phyloP scores from a whole-genome alignment of 2,888 invertebrate genomes.

The Drosophila leonis region DNA sequence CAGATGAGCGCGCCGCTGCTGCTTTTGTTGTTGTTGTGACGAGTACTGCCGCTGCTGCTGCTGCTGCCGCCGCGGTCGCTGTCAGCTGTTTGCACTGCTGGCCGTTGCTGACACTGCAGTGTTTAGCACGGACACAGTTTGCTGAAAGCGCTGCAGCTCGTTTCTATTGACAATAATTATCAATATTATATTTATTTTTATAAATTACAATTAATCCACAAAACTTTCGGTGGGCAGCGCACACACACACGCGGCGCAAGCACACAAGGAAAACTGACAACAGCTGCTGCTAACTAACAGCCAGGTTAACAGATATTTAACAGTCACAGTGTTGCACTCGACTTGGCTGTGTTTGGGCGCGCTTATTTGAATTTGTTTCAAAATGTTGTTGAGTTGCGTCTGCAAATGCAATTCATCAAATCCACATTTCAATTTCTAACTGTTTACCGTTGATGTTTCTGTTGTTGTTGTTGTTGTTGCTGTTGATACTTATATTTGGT shows the following conservation, averaged over 20 bases:
- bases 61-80: conserved; percentile 25
- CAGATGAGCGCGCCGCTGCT: conserved; percentile 22
- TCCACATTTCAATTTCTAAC: conserved; percentile 38
- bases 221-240: conserved; percentile 48
- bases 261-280: conserved; percentile 68
- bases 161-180: conserved; percentile 6
- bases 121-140: conserved; percentile 16
- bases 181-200: conserved; percentile 33
- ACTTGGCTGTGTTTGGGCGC: conserved; percentile 32
- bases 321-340: conserved; percentile 51
- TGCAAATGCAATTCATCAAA: conserved; percentile 17
- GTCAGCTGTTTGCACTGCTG: conserved; percentile 60
- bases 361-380: conserved; percentile 34
- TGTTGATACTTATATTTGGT: conserved; percentile 31
- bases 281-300: conserved; percentile 59
- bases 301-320: conserved; percentile 43
- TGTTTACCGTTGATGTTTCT: conserved; percentile 35
- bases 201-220: conserved; percentile 44
- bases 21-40: conserved; percentile 22
- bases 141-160: conserved; percentile 35
- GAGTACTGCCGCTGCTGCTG: conserved; percentile 10
- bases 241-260: conserved; percentile 61
- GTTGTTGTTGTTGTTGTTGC: conserved; percentile 14
- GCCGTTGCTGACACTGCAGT: conserved; percentile 37
- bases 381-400: conserved; percentile 10